Evolutionary conservation across 1,140 invertebrate genomes (phyloP), one percentile per base, ranked within the genome.

Genomic region (Marisa cornuarietis): DNA sequence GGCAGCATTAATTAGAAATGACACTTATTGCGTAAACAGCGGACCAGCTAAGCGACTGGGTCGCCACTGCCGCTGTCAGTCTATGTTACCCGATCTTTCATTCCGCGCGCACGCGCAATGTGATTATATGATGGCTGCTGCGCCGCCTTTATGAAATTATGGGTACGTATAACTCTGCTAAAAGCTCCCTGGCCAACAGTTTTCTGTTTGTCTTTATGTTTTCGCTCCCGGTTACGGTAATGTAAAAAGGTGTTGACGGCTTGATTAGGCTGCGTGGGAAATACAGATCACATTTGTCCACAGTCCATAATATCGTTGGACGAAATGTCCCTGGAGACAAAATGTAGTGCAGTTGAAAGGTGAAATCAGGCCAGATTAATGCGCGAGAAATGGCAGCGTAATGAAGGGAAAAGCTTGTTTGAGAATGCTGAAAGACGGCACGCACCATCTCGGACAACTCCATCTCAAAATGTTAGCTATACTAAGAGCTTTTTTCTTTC

Each of bases 21-120:
- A 75, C 73, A 75, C 73, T 58, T 75, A 75, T 75, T 75, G 73
- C 73, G 73, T 58, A 75, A 75, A 75, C 73, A n/a, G 22, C 58
- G 52, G n/a, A 5, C 52, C 73, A 24, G 31, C 58, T 62, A 62
- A 75, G 22, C 73, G 58, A 9, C 24, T 31, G 65, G 13, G 65
- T 24, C 65, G 65, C 73, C 26, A 10, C n/a, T n/a, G 26, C 54
- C 9, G 51, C 73, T 58, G 73, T 75, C 73, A 75, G 26, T n/a
- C 51, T 18, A 24, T 31, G 73, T 75, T 75, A 75, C 18, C 73
- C 10, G 73, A 61, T 52, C 58, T 42, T 52, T 58, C 73, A n/a
- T 58, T 61, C 31, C 61, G 61, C n/a, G 52, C 52, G 58, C 73
- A 52, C 11, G 31, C 20, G 22, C 73, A 62, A 75, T 75, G 31